These are phyloP conservation scores for Lepilemur ruficaudatus DNA, from an alignment of 2,797 vertebrate genomes.

Conservation along the genomic window DNA sequence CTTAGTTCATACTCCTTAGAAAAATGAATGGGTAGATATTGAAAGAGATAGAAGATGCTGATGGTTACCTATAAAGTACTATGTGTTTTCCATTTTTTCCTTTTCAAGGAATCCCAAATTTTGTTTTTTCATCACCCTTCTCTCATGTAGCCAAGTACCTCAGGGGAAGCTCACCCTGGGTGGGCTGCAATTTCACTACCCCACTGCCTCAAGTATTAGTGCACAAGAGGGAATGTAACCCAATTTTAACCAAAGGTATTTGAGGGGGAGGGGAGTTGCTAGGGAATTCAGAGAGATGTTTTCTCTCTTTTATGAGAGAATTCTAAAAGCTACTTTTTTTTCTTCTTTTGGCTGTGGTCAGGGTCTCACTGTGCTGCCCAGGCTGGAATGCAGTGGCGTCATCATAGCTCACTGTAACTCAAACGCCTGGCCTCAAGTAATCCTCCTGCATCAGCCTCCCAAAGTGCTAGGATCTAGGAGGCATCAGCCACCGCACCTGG, in stretches of 20 bases:
- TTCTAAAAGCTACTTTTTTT: background rate
- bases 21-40: background rate
- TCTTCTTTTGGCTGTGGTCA: background rate
- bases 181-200: background rate
- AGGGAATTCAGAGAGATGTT: background rate
- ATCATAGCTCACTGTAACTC: too few relatives aligned
- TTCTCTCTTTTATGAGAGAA: background rate
- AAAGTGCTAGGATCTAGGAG: too few relatives aligned
- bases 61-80: background rate
- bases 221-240: background rate
- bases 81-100: background rate
- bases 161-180: background rate
- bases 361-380: background rate
- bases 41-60: background rate
- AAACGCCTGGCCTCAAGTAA: too few relatives aligned
- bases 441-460: too few relatives aligned
- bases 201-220: background rate
- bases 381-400: too few relatives aligned
- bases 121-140: background rate
- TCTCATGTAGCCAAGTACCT: background rate
- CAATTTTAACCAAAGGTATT: background rate
- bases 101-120: background rate
- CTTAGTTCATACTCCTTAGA: background rate
- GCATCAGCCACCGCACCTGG: too few relatives aligned
- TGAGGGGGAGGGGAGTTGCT: background rate